Conservation (phyloP, 2,888 invertebrate genomes). For the Andrena minutula region DNA sequence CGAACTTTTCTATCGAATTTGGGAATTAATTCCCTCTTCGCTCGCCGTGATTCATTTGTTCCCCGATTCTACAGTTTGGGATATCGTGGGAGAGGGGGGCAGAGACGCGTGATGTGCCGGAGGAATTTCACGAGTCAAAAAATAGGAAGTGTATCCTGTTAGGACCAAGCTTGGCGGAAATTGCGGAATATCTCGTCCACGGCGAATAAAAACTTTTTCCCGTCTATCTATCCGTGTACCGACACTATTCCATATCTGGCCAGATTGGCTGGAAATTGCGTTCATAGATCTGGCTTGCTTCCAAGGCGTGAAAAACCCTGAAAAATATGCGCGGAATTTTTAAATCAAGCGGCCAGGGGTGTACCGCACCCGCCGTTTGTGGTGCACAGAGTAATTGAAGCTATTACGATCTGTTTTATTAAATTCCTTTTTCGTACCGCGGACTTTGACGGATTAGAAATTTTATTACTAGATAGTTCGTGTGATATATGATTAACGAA, state of each 20-base stretch:
- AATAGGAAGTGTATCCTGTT: not conserved
- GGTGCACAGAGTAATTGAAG: not conserved
- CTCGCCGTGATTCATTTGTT: conserved; percentile 25
- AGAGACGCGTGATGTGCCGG: not conserved
- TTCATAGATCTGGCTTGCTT: conserved; percentile 9
- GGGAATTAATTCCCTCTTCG: conserved; percentile 41
- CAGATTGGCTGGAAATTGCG: not conserved
- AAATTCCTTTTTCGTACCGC: not conserved
- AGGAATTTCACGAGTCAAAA: not conserved
- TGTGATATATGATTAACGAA: not conserved
- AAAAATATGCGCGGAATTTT: conserved; percentile 5
- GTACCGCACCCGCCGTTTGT: not conserved
- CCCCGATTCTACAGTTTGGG: not conserved
- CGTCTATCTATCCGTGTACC: not conserved
- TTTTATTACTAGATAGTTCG: not conserved
- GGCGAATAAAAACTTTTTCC: not conserved
- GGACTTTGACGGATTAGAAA: not conserved
- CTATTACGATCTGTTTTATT: not conserved
- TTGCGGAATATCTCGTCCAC: not conserved
- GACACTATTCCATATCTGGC: not conserved
- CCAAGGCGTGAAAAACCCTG: not conserved
- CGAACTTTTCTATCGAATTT: conserved; percentile 46
- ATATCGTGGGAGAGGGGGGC: not conserved
- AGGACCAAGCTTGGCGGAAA: not conserved
- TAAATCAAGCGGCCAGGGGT: not conserved